These are phyloP conservation scores for Crocidura indochinensis DNA, from an alignment of 2,797 vertebrate species.

Conservation along the genomic window DNA sequence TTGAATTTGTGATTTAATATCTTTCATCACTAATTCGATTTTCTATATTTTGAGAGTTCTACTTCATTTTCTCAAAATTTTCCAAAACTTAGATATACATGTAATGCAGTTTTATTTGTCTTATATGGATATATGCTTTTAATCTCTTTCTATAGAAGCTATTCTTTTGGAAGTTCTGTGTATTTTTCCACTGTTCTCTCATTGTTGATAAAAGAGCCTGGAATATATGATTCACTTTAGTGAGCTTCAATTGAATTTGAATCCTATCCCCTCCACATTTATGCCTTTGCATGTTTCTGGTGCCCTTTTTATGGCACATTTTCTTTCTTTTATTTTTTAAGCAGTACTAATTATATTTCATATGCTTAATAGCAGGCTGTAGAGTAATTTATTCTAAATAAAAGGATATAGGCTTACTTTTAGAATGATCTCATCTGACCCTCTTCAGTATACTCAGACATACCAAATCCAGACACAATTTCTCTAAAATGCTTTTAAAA, in stretches of 20 bases:
- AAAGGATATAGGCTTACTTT: neutral
- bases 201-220: neutral
- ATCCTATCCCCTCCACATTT: neutral
- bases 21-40: neutral
- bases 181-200: neutral
- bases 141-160: neutral
- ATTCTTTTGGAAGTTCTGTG: neutral
- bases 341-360: neutral
- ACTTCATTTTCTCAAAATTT: no score
- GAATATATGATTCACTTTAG: neutral
- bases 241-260: neutral
- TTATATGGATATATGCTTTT: neutral
- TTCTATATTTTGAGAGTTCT: neutral
- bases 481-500: no score
- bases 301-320: neutral
- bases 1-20: conserved; percentile 25
- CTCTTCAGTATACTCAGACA: no score
- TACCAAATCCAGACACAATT: no score
- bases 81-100: neutral
- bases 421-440: neutral
- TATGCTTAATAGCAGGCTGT: neutral
- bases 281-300: neutral
- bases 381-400: neutral
- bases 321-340: neutral
- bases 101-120: neutral